Base-by-base conservation (phyloP, 2,797 vertebrate genomes). In the Holocentrus rufus region DNA sequence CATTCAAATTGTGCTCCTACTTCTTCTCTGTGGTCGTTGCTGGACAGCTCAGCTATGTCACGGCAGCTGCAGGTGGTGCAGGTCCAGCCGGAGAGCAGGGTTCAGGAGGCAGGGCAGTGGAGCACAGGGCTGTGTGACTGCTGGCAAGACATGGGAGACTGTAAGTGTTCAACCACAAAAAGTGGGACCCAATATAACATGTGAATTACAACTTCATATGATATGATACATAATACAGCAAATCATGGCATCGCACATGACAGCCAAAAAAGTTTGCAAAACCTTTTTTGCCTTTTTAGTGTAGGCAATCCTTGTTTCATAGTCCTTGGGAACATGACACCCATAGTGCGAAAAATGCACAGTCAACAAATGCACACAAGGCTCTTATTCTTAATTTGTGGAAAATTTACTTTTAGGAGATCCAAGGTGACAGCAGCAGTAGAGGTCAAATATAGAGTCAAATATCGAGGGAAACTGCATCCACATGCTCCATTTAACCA, bases 71-170 rank as follows among this genome's bases (percentile, higher is more conserved):
- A 20, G 69, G 88, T 89, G 80, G 74, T 92, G 56, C 74, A 55
- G 57, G 76, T 50, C 59, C 89, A 92, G 60, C 88, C 90, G 5
- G 57, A 59, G 67, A 50, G 69, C 61, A 34, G 17, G 2, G 25
- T 5, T 31, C 65, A 44, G 11, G 68, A 58, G 0, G 42, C 52
- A 1, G 88, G 71, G 6, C 85, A 89, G 9, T 94, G 94, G 94
- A 93, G 89, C 77, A 93, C 91, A 0, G 94, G 91, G 30, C 85
- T 95, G 76, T 93, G 93, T 74, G 93, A 94, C 72, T 94, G 93
- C 74, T 89, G 91, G 52, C 88, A 92, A 65, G 93, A 94, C 72
- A 56, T 91, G 11, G 90, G 91, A 4, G 92, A 95, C 73, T 93
- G 93, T 94, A 60, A 91, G 93, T 89, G 49, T 64, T 11, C 8